A percentile compares a stretch with the other conserved stretches of the same genome.
These are phyloP conservation scores for Pterois miles DNA, from an alignment of 2,797 vertebrate genomes.

Conservation along the genomic window DNA sequence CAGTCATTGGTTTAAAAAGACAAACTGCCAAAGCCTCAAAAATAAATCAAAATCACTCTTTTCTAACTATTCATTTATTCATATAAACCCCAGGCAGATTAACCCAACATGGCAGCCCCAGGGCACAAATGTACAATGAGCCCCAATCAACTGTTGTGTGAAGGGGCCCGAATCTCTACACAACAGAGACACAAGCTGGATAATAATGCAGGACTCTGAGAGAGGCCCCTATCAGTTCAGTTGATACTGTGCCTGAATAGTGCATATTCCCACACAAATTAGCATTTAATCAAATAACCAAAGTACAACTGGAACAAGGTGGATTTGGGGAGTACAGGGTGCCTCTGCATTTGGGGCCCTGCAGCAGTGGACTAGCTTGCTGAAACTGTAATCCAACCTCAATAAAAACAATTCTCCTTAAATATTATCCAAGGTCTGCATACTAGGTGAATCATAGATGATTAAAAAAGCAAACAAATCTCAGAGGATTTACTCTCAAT, in stretches of 20 bases:
- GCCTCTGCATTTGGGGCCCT: conserved; percentile 23
- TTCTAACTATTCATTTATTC: neutral
- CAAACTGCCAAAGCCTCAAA: neutral
- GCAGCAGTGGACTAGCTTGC: neutral
- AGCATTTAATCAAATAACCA: conserved; percentile 52
- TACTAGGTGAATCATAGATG: neutral
- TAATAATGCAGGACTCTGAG: conserved; percentile 32
- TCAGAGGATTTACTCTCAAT: neutral
- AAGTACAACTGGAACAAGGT: conserved; percentile 36
- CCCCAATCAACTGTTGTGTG: conserved; percentile 16
- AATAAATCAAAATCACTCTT: neutral
- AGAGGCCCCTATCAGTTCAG: conserved; percentile 44
- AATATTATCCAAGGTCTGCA: conserved; percentile 18
- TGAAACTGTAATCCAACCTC: conserved; percentile 23
- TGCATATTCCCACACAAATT: conserved; percentile 68
- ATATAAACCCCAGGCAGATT: neutral
- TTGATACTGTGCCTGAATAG: conserved; percentile 29
- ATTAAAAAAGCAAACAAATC: neutral
- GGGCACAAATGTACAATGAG: conserved; percentile 7
- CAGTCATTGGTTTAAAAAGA: neutral
- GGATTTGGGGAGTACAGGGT: conserved; percentile 6
- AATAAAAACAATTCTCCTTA: conserved; percentile 3
- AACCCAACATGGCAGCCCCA: neutral
- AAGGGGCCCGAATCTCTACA: conserved; percentile 44
- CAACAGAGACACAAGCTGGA: conserved; percentile 37